Base-by-base conservation (phyloP, 2,888 invertebrate genomes). In the Hydriomena furcata region DNA sequence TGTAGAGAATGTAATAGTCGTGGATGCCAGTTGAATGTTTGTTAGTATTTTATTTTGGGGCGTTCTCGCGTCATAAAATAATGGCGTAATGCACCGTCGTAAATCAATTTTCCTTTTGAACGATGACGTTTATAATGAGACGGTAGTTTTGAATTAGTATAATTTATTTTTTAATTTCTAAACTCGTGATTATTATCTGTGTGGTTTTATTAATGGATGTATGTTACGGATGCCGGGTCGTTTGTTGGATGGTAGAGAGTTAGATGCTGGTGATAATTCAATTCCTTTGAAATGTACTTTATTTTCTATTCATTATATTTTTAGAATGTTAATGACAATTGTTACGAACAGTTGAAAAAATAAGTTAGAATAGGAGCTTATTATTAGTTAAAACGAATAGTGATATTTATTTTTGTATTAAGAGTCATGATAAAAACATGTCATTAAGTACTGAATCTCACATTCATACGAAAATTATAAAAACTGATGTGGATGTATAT, bases 41-140 rank as follows among this genome's bases (percentile, higher is more conserved):
- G 88, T 88, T 85, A 85, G 86, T 87, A 88, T 89, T 88, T 88
- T 89, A 89, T 89, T 88, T 87, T 81, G 82, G 86, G 86, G 82
- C 86, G 85, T 84, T 87, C 85, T 84, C 84, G 86, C 83, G 83
- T 86, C 86, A 86, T 87, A 84, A 86, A 87, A 84, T 88, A 89
- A 89, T 87, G 83, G 86, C 84, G 85, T 87, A 88, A 87, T 87
- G 87, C 84, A 82, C 79, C 71, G 83, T 76, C 76, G 80, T 88
- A 88, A 88, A 88, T 88, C 88, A 88, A 85, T 87, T 86, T 84
- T 80, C 79, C 82, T 79, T 85, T 87, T 83, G 82, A 84, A 82
- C 79, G 84, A 71, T 76, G 87, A 85, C 84, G 79, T 81, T 83
- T 82, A 79, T 83, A 84, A 86, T 82, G 84, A 83, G 81, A 72